Evolutionary conservation across 2,113 vertebrate species (phyloP), one percentile per base, ranked within the genome.

Genomic region (Diadophis punctatus): DNA sequence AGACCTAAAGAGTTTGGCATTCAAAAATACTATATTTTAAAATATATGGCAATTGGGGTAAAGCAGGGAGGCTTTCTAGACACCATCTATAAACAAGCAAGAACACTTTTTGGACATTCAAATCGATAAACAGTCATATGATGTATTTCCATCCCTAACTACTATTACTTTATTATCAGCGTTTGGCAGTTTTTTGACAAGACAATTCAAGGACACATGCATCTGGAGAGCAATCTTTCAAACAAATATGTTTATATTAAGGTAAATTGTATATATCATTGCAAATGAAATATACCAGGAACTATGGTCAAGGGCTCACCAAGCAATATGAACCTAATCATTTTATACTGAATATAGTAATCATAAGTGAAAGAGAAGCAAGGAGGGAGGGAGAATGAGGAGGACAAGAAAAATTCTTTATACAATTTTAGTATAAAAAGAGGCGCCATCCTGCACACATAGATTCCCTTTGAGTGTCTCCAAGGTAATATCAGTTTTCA

Each of bases 21-120:
- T 96, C 90, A 96, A 96, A 98, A 96, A 96, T 95, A 95, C 39
- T 91, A 92, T 43, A 52, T 96, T 95, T 96, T 96, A 96, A 96
- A 97, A 96, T 0, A 58, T 49, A 85, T 48, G 52, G 25, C 39
- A 8, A n/a, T 52, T 34, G 0, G 43, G 2, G 27, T 34, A 43
- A 87, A 91, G 3, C 9, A 0, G 0, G 12, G 55, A 85, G 95
- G 30, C 80, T 91, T 93, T 94, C 95, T 92, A 96, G 93, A 97
- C 16, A 58, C 55, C 93, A 95, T 94, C 95, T 95, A 96, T 90
- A 22, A 96, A 95, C 92, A 97, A 96, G 95, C 96, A 96, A 92
- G 94, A 94, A 96, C 93, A 92, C 93, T 84, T 96, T 95, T 95
- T 93, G 96, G 96, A 96, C 95, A 95, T 95, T 97, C 94, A 94